phyloP scores from a whole-genome alignment of 1,140 invertebrate species.

The Drosophila leontia region DNA sequence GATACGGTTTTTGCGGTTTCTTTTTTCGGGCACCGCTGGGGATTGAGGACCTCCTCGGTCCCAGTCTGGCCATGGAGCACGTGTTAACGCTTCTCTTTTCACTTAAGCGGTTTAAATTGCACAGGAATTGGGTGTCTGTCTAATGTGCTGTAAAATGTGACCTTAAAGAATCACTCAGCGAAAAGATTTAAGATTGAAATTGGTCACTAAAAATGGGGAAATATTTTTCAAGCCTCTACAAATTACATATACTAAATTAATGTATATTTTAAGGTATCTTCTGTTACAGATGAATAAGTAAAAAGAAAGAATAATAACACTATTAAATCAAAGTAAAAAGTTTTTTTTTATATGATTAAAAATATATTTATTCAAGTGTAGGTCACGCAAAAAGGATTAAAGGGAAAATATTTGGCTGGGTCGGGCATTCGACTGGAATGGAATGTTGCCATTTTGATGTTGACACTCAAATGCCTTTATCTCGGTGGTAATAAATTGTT shows the following conservation, averaged over 20 bases:
- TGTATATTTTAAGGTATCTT: no score
- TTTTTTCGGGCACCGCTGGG: slow-evolving; percentile 43
- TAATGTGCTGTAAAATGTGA: slow-evolving; percentile 53
- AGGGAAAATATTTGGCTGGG: slow-evolving; percentile 33
- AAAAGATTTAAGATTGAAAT: background rate
- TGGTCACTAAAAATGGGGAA: background rate
- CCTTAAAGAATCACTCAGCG: slow-evolving; percentile 21
- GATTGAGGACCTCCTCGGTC: slow-evolving; percentile 15
- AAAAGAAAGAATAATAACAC: no score
- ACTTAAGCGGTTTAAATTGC: slow-evolving; percentile 48
- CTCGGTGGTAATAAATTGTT: slow-evolving; percentile 54
- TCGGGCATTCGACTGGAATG: slow-evolving; percentile 31
- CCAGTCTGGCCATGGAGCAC: slow-evolving; percentile 38
- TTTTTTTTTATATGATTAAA: background rate
- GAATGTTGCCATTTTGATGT: slow-evolving; percentile 55
- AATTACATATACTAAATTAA: no score
- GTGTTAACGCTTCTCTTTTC: slow-evolving; percentile 49
- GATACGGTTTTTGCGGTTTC: slow-evolving; percentile 79
- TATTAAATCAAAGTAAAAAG: background rate
- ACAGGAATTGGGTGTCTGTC: slow-evolving; percentile 13
- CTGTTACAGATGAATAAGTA: no score
- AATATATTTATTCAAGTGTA: slow-evolving; percentile 14
- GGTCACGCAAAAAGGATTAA: slow-evolving; percentile 43
- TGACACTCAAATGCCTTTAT: slow-evolving; percentile 55
- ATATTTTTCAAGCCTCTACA: no score